Conservation (phyloP, 2,113 vertebrate genomes). For the Xyliphius kryptos region DNA sequence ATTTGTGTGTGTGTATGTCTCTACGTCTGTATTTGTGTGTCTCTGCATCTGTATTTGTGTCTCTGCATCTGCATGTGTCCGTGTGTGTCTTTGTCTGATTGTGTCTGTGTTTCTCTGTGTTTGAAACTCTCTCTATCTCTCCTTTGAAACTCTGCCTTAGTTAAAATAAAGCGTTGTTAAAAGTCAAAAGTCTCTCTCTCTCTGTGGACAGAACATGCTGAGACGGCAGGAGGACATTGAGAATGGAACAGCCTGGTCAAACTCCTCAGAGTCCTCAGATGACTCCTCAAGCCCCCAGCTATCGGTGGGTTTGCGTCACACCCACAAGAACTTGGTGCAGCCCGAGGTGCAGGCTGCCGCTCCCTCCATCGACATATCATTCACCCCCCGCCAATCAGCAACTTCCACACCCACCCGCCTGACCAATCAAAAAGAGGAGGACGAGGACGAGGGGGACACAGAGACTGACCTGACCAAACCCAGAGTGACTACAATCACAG, state of each 20-base stretch:
- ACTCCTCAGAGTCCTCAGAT: conserved; percentile 89
- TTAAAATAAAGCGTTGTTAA: no score
- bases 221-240: conserved; percentile 81
- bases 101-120: no score
- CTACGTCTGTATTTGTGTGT: no score
- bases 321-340: conserved; percentile 68
- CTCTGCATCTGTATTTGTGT: no score
- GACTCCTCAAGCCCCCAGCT: conserved; percentile 91
- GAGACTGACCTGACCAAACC: conserved; percentile 48
- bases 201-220: conserved; percentile 76
- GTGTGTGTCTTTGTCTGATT: no score
- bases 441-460: conserved; percentile 36
- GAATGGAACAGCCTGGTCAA: conserved; percentile 86
- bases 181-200: neutral
- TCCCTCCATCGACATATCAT: conserved; percentile 73
- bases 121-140: no score
- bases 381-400: conserved; percentile 63
- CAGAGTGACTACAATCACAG: conserved; percentile 32
- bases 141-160: no score
- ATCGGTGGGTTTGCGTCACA: conserved; percentile 62
- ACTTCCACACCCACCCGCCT: conserved; percentile 35
- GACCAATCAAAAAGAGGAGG: conserved; percentile 38
- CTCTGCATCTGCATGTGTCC: no score
- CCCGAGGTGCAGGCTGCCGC: conserved; percentile 67
- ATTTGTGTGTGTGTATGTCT: no score